Conservation (phyloP, 2,888 invertebrate genomes). For the Lissonota sp. region DNA sequence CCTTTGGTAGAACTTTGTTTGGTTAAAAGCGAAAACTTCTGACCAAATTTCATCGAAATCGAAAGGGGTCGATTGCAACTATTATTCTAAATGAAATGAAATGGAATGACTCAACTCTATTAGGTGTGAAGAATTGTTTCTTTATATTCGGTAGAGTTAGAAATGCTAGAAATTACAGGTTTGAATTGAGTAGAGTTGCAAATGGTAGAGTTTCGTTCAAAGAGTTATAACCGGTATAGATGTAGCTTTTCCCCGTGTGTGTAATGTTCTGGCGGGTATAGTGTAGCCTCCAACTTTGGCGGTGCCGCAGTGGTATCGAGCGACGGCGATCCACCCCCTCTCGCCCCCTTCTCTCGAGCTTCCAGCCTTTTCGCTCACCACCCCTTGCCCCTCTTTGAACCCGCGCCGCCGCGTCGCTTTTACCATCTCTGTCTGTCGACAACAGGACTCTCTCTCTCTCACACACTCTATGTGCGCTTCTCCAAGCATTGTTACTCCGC, state of each 20-base stretch:
- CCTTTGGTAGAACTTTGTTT: too few species aligned
- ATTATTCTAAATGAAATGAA: too few species aligned
- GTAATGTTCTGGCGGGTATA: conserved; percentile 64
- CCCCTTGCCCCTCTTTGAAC: conserved; percentile 11
- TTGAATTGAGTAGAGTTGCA: too few species aligned
- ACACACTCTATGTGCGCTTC: background rate
- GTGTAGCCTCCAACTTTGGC: conserved; percentile 78
- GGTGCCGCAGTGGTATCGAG: conserved; percentile 84
- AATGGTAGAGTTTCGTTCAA: too few species aligned
- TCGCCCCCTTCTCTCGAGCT: conserved; percentile 66
- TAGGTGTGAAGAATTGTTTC: too few species aligned
- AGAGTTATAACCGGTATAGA: too few species aligned
- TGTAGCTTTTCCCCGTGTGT: conserved; percentile 29
- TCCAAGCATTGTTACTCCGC: conserved; percentile 3
- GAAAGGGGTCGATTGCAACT: too few species aligned
- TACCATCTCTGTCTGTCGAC: conserved; percentile 41
- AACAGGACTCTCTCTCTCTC: conserved; percentile 19
- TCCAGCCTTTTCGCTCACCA: conserved; percentile 32
- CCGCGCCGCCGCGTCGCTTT: conserved; percentile 43
- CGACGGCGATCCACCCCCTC: conserved; percentile 75
- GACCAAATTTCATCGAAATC: too few species aligned
- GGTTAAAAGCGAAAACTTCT: too few species aligned
- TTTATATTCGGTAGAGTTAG: too few species aligned
- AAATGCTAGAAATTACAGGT: too few species aligned
- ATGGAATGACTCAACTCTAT: too few species aligned